These are phyloP conservation scores for Nomada lathburiana DNA, from an alignment of 2,888 invertebrate genomes.

Conservation along the genomic window DNA sequence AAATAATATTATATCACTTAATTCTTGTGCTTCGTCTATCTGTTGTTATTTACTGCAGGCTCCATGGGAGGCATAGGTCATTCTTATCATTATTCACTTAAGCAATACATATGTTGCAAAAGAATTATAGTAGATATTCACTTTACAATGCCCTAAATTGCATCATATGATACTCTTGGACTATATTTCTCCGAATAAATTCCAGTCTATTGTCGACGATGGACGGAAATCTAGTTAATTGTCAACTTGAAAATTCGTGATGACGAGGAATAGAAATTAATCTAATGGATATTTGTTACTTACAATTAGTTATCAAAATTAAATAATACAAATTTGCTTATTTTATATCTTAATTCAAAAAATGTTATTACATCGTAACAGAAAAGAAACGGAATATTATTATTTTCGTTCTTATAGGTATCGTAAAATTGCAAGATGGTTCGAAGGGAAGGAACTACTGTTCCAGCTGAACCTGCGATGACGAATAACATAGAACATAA, in stretches of 20 bases:
- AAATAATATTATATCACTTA: not conserved
- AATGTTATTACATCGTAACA: not conserved
- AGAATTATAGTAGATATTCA: conserved; percentile 9
- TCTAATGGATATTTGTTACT: no score
- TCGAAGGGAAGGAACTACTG: not conserved
- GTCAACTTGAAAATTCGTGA: not conserved
- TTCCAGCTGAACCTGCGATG: conserved; percentile 2
- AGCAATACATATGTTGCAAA: conserved; percentile 20
- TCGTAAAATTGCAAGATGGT: not conserved
- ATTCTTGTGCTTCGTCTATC: conserved; percentile 1
- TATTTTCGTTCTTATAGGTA: conserved; percentile 3
- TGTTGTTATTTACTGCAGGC: not conserved
- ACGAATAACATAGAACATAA: not conserved
- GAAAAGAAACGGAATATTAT: not conserved
- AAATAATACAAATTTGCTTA: no score
- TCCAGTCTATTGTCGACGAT: no score
- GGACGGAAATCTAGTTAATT: no score
- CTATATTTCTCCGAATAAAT: no score
- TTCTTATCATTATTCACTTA: conserved; percentile 32
- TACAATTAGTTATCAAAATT: no score
- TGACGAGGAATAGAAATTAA: not conserved
- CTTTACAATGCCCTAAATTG: not conserved
- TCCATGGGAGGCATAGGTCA: conserved; percentile 22
- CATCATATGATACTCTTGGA: not conserved
- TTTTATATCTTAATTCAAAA: not conserved